Conservation (phyloP, 2,113 vertebrate species). For the Zosterops lateralis region DNA sequence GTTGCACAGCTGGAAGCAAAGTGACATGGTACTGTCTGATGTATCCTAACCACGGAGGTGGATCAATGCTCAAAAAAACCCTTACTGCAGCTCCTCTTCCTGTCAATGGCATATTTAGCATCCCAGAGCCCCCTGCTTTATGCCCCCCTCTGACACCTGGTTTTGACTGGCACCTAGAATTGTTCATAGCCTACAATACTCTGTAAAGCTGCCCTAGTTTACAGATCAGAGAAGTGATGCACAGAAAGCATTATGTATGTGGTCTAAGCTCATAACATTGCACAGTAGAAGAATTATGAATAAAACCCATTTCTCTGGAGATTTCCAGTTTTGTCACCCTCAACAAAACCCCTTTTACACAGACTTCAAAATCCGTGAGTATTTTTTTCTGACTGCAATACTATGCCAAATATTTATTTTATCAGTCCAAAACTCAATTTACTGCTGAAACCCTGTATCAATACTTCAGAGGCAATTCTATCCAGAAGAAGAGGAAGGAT, state of each 20-base stretch:
- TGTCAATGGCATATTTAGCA: neutral
- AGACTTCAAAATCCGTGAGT: neutral
- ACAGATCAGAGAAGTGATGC: neutral
- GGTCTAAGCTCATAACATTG: neutral
- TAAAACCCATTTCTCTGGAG: constrained; percentile 34
- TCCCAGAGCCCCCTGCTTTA: fast-evolving
- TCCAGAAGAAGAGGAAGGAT: neutral
- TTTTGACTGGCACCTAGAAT: neutral
- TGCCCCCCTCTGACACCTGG: neutral
- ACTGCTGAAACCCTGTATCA: constrained; percentile 2
- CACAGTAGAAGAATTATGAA: constrained; percentile 12
- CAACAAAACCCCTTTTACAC: constrained; percentile 22
- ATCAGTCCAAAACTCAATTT: constrained; percentile 37
- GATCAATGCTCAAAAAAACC: neutral
- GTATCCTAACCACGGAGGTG: neutral
- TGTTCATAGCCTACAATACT: neutral
- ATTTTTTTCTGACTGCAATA: neutral
- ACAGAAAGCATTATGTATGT: neutral
- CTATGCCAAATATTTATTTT: constrained; percentile 38
- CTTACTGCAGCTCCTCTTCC: neutral
- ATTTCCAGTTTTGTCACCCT: constrained; percentile 14
- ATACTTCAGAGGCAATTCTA: constrained; percentile 12
- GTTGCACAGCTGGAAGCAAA: neutral
- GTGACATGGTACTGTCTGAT: neutral
- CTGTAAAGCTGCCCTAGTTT: neutral